phyloP scores from a whole-genome alignment of 1,140 invertebrate genomes.

The Aphelenchoides fujianensis region DNA sequence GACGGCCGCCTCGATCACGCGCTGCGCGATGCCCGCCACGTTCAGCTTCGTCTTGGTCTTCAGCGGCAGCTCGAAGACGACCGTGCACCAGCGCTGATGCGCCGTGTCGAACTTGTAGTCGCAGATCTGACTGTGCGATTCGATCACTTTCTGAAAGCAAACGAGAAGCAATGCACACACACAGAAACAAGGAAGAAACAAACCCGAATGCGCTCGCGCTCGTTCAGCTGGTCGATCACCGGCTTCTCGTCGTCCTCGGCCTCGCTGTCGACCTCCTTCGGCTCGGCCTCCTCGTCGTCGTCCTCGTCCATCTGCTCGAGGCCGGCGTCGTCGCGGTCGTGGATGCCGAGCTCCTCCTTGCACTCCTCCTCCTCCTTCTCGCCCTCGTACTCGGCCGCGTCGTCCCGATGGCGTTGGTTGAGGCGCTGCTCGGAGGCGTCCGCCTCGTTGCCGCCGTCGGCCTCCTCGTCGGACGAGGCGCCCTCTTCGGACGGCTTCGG shows the following conservation, averaged over 20 bases:
- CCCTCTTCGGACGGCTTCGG: constrained; percentile 50
- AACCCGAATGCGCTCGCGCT: constrained; percentile 60
- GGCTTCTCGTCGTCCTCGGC: constrained; percentile 11
- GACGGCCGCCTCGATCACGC: constrained; percentile 73
- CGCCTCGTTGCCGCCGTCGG: constrained; percentile 63
- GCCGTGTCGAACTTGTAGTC: constrained; percentile 76
- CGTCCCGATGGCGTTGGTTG: constrained; percentile 58
- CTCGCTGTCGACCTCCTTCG: constrained; percentile 47
- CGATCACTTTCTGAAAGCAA: constrained; percentile 35
- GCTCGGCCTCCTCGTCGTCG: constrained; percentile 51
- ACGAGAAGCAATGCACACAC: not conserved
- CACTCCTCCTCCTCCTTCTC: constrained; percentile 61
- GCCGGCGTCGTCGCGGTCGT: constrained; percentile 59
- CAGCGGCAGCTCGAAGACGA: constrained; percentile 64
- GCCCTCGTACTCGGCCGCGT: constrained; percentile 71
- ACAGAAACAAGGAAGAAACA: constrained; percentile 20
- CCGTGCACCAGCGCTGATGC: constrained; percentile 73
- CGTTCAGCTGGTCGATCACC: not conserved
- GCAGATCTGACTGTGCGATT: constrained; percentile 43
- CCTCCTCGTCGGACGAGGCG: constrained; percentile 57
- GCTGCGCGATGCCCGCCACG: constrained; percentile 69
- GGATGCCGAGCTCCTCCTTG: constrained; percentile 27
- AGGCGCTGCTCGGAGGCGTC: constrained; percentile 53
- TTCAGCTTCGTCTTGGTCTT: constrained; percentile 58
- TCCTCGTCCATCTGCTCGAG: constrained; percentile 21